Conservation (phyloP, 2,113 vertebrate genomes). For the Lepus americanus region DNA sequence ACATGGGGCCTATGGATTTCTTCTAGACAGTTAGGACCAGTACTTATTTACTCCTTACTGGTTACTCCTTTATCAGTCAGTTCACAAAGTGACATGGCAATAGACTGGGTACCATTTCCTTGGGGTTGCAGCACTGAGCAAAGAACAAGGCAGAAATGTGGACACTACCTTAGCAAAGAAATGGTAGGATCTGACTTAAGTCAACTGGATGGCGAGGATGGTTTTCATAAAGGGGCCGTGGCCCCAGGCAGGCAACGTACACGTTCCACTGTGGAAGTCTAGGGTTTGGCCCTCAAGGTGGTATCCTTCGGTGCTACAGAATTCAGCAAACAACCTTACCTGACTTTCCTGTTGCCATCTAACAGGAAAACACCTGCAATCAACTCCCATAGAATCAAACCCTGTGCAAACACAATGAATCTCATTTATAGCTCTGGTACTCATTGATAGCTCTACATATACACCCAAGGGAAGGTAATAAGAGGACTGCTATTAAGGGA, state of each 20-base stretch:
- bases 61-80: not conserved
- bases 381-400: not conserved
- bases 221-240: not conserved
- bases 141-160: not conserved
- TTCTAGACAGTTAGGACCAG: not conserved
- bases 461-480: not conserved
- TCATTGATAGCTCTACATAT: not conserved
- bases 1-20: not conserved
- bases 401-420: not conserved
- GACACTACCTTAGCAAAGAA: not conserved
- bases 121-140: not conserved
- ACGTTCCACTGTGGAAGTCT: not conserved
- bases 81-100: not conserved
- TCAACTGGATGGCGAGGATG: not conserved
- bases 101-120: not conserved
- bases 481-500: not conserved
- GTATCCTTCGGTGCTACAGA: not conserved
- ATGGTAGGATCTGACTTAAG: not conserved
- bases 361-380: not conserved
- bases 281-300: rapidly evolving
- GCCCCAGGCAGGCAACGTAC: not conserved
- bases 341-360: not conserved
- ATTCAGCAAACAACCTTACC: not conserved
- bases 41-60: not conserved
- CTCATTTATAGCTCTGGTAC: not conserved